Conservation (phyloP, 2,797 vertebrate species). For the Simalia tracyae region DNA sequence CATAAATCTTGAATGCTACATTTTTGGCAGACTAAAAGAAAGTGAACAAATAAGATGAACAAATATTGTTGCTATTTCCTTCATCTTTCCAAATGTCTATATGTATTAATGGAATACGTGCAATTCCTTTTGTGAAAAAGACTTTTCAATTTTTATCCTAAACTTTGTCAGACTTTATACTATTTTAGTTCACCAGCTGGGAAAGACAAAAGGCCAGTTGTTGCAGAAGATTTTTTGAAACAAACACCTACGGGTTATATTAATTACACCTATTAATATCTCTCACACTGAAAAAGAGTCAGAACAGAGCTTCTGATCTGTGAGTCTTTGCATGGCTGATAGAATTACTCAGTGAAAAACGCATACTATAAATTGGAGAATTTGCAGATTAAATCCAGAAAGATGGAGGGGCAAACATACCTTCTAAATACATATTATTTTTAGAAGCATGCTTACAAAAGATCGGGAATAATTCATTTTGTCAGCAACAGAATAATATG, state of each 20-base stretch:
- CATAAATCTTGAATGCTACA: not conserved
- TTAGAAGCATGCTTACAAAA: not conserved
- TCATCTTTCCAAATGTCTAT: not conserved
- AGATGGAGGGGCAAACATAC: slow-evolving; percentile 18
- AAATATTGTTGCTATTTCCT: not conserved
- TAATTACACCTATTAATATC: slow-evolving; percentile 51
- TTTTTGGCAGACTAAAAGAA: not conserved
- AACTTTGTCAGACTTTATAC: slow-evolving; percentile 16
- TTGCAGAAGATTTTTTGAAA: slow-evolving; percentile 35
- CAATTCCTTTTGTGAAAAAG: not conserved
- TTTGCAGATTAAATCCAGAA: slow-evolving; percentile 46
- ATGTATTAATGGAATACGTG: not conserved
- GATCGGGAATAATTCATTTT: slow-evolving; percentile 35
- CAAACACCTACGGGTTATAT: slow-evolving; percentile 21
- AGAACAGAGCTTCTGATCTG: slow-evolving; percentile 22
- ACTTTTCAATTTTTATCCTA: not conserved
- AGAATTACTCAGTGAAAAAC: not conserved
- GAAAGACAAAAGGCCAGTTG: not conserved
- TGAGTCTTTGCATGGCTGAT: slow-evolving; percentile 28
- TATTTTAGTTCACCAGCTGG: slow-evolving; percentile 30
- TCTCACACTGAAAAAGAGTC: slow-evolving; percentile 12
- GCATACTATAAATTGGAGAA: not conserved
- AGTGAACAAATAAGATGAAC: not conserved
- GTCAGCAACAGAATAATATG: not conserved
- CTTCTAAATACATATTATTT: not conserved